Evolutionary conservation across 2,113 vertebrate species (phyloP), one percentile per base, ranked within the genome.

Genomic region (Anseranas semipalmata): DNA sequence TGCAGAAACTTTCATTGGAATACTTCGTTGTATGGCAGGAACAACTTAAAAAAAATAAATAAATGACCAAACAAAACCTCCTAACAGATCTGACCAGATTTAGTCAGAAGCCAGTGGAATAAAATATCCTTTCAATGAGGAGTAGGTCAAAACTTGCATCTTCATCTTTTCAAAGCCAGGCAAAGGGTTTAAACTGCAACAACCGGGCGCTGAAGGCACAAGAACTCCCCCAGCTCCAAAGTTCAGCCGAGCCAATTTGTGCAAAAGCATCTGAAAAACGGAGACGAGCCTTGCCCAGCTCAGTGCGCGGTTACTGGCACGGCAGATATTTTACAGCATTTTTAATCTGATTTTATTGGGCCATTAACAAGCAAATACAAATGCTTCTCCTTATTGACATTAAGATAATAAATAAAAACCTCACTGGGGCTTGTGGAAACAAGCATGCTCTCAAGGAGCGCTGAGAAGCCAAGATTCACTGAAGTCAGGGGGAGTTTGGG

Each of bases 371-470:
- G 71, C 89, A 96, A 73, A 85, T 15, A 82, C 16, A 89, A 91
- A 62, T 5, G 6, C 45, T 68, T 48, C 78, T 92, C 77, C 62
- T 62, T 37, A 52, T 58, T 74, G 84, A 59, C 46, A 50, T 15
- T 11, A 58, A 66, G 53, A 87, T 89, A 94, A 95, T 86, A 94
- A 95, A 95, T 75, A 87, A 91, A 95, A 76, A 32, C 50, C 59
- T 92, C 58, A 21, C 89, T 70, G 65, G 28, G 55, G 79, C 53
- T 91, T 32, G 59, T 52, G 85, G 62, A 62, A 95, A 73, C 15
- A 46, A 77, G 30, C 3, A 2, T 0, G 25, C 43, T 78, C 72
- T n/a, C 3, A 30, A 81, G 32, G 60, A 66, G 53, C 0, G 11
- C 81, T 2, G 45, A 33, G 59, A 62, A 84, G 33, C 55, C 76